phyloP scores from a whole-genome alignment of 2,113 vertebrate species.

The Toxotes chatareus region DNA sequence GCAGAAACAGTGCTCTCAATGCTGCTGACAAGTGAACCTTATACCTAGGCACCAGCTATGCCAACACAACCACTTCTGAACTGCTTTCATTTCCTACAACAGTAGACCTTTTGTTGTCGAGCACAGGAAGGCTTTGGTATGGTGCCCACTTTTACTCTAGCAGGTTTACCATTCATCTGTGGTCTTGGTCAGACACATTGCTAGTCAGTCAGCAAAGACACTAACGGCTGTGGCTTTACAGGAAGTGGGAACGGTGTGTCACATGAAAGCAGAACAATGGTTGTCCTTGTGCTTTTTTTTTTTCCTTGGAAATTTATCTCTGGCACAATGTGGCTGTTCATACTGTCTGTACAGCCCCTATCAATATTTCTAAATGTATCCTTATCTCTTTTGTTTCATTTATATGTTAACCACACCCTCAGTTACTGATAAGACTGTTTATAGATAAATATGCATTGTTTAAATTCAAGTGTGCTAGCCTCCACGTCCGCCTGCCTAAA shows the following conservation, averaged over 20 bases:
- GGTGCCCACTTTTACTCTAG: constrained; percentile 44
- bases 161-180: constrained; percentile 63
- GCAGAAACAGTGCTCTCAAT: constrained; percentile 59
- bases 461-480: constrained; percentile 10
- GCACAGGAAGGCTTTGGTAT: constrained; percentile 52
- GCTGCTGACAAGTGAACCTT: constrained; percentile 77
- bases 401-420: constrained; percentile 29
- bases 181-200: constrained; percentile 51
- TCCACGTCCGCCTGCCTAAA: neutral
- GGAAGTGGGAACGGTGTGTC: constrained; percentile 68
- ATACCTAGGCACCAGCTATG: constrained; percentile 60
- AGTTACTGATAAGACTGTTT: constrained; percentile 32
- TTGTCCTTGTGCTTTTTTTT: constrained; percentile 65
- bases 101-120: constrained; percentile 78
- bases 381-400: constrained; percentile 47
- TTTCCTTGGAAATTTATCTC: constrained; percentile 57
- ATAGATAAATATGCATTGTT: constrained; percentile 25
- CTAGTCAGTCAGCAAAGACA: constrained; percentile 64
- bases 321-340: constrained; percentile 52
- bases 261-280: constrained; percentile 75
- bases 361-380: constrained; percentile 41
- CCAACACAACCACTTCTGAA: constrained; percentile 70
- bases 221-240: constrained; percentile 58
- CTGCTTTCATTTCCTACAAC: constrained; percentile 72
- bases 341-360: constrained; percentile 30